These are phyloP conservation scores for Cabera pusaria DNA, from an alignment of 2,888 invertebrate species.

Conservation along the genomic window DNA sequence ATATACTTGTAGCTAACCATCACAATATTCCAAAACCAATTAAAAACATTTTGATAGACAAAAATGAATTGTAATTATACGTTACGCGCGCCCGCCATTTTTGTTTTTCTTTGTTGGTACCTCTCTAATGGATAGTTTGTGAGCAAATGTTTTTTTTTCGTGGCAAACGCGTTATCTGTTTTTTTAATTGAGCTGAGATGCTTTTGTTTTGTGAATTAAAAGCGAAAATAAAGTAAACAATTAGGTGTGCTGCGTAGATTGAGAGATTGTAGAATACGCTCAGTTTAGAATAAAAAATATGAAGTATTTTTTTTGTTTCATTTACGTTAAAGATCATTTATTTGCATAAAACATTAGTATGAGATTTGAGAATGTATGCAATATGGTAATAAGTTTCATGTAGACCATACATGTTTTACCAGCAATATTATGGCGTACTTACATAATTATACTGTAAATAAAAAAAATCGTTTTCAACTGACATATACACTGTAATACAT, in stretches of 20 bases:
- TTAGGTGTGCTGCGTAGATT: slow-evolving; percentile 39
- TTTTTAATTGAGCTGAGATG: slow-evolving; percentile 54
- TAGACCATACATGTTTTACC: too few relatives aligned
- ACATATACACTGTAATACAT: too few relatives aligned
- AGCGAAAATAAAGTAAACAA: slow-evolving; percentile 44
- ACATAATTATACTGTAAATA: too few relatives aligned
- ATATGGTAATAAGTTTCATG: too few relatives aligned
- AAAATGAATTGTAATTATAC: slow-evolving; percentile 69
- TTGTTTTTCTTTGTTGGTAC: slow-evolving; percentile 43
- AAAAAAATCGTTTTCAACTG: too few relatives aligned
- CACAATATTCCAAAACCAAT: slow-evolving; percentile 73
- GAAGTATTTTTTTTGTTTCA: too few relatives aligned
- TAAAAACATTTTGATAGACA: slow-evolving; percentile 82
- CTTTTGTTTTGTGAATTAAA: slow-evolving; percentile 53
- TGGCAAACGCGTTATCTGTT: slow-evolving; percentile 50
- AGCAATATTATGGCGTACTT: too few relatives aligned
- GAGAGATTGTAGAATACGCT: slow-evolving; percentile 21
- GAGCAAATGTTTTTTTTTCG: slow-evolving; percentile 65
- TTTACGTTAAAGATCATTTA: too few relatives aligned
- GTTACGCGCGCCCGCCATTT: slow-evolving; percentile 52
- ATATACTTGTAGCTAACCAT: slow-evolving; percentile 79
- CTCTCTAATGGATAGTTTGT: slow-evolving; percentile 64
- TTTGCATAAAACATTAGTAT: too few relatives aligned
- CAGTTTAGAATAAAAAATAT: too few relatives aligned
- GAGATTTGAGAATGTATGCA: too few relatives aligned